A percentile compares a stretch with the other conserved stretches of the same genome.
Conservation (phyloP, 2,797 vertebrate species). For the Spinus pinus region DNA sequence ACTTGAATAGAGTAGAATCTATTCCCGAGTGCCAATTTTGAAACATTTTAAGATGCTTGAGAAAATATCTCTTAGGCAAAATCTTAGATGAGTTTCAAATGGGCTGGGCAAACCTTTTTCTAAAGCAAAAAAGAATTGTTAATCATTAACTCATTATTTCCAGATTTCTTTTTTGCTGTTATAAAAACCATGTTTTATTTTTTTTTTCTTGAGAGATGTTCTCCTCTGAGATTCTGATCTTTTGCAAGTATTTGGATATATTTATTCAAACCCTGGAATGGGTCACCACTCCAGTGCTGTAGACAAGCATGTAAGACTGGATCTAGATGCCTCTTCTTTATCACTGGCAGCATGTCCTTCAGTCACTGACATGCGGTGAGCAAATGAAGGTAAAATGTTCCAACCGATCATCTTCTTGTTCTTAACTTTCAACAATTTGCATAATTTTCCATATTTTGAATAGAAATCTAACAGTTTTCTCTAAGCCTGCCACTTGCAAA, state of each 20-base stretch:
- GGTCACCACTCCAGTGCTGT: background rate
- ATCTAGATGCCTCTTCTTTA: background rate
- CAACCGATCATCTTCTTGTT: background rate
- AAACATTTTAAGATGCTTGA: constrained; percentile 26
- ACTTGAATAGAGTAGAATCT: constrained; percentile 34
- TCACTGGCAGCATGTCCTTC: background rate
- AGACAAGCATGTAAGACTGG: background rate
- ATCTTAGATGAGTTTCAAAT: background rate
- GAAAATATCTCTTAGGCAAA: background rate
- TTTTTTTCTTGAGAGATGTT: background rate
- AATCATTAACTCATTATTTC: background rate
- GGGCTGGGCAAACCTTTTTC: background rate
- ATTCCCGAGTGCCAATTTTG: background rate
- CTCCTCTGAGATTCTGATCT: background rate
- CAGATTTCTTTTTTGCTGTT: background rate
- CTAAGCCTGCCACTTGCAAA: background rate
- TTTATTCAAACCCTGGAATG: background rate
- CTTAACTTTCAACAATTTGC: background rate
- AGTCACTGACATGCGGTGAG: background rate
- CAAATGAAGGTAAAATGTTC: background rate
- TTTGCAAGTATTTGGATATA: background rate
- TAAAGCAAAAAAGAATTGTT: background rate
- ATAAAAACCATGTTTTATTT: background rate
- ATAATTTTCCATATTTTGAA: background rate
- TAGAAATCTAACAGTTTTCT: background rate